phyloP scores from a whole-genome alignment of 2,888 invertebrate species.

The Coremacera marginata region DNA sequence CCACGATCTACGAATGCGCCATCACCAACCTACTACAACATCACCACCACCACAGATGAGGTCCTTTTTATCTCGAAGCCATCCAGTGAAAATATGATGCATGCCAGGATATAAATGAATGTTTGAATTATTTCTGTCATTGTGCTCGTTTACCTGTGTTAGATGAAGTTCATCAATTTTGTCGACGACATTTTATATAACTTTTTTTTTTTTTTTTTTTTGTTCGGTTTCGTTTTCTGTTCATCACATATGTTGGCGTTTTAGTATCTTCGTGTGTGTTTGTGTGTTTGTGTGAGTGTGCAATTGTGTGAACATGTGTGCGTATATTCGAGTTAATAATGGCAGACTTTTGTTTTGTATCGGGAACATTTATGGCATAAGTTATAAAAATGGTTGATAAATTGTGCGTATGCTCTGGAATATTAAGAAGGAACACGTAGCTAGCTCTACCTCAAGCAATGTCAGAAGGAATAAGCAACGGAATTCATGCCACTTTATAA shows the following conservation, averaged over 20 bases:
- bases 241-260: not conserved
- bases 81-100: constrained; percentile 41
- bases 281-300: not conserved
- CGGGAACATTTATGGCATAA: constrained; percentile 25
- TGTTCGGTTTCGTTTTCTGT: not conserved
- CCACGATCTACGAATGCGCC: not conserved
- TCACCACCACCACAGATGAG: too few species aligned
- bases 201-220: not conserved
- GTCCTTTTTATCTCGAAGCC: not conserved
- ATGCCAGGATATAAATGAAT: constrained; percentile 43
- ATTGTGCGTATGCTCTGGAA: constrained; percentile 22
- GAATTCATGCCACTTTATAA: not conserved
- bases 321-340: not conserved
- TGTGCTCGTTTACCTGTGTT: not conserved
- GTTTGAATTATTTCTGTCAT: constrained; percentile 43
- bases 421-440: constrained; percentile 9
- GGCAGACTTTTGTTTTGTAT: constrained; percentile 13
- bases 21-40: not conserved
- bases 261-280: not conserved
- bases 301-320: not conserved
- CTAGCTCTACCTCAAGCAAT: not conserved
- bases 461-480: not conserved
- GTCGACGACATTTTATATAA: not conserved
- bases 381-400: constrained; percentile 29
- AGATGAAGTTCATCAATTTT: constrained; percentile 25